Evolutionary conservation across 2,113 vertebrate genomes (phyloP).

Genomic region (Heteronetta atricapilla): DNA sequence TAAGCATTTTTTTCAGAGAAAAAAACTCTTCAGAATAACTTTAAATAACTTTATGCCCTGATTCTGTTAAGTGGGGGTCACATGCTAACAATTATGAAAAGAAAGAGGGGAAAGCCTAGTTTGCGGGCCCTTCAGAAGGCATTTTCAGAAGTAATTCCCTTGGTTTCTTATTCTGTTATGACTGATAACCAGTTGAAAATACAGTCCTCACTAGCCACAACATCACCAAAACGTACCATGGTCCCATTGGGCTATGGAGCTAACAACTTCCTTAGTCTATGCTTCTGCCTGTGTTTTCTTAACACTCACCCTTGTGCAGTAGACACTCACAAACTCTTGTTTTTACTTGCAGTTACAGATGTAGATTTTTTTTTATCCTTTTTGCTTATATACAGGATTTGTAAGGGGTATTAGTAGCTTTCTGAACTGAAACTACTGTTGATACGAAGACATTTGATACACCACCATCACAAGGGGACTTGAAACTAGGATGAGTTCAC

Average conservation of each 20-base stretch:
- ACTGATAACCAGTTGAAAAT: background rate
- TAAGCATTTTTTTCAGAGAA: background rate
- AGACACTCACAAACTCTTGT: background rate
- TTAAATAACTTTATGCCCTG: background rate
- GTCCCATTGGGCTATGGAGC: rapidly evolving
- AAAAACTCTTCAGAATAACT: background rate
- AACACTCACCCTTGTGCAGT: background rate
- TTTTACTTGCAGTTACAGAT: background rate
- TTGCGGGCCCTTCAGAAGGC: background rate
- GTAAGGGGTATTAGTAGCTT: background rate
- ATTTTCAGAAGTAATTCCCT: background rate
- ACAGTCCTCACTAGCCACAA: background rate
- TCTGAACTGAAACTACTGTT: background rate
- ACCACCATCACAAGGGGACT: background rate
- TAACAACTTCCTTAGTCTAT: background rate
- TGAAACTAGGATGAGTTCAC: background rate
- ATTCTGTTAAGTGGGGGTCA: background rate
- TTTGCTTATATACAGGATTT: background rate
- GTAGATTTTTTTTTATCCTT: rapidly evolving
- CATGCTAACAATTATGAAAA: background rate
- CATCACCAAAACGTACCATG: background rate
- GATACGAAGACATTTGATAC: background rate
- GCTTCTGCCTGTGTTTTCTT: background rate
- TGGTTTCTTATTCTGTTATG: background rate
- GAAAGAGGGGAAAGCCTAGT: background rate